Conservation (phyloP, 2,113 vertebrate species). For the Zootoca vivipara region DNA sequence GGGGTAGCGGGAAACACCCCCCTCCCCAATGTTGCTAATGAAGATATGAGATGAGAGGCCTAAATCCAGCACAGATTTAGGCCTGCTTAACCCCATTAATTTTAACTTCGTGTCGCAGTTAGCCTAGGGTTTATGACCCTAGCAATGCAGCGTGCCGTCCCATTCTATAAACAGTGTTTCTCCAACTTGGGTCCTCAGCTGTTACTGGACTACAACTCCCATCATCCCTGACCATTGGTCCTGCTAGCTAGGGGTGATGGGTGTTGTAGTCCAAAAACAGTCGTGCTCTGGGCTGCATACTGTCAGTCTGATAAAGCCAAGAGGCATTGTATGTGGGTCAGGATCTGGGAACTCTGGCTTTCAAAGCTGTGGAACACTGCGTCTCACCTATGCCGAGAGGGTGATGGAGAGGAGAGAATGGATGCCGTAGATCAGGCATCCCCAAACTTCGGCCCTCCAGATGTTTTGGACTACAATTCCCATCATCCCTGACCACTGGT, state of each 20-base stretch:
- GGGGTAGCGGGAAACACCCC: no score
- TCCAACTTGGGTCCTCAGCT: no score
- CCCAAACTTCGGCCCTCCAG: no score
- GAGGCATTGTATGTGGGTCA: not conserved
- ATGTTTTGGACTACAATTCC: no score
- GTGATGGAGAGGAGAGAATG: not conserved
- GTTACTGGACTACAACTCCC: no score
- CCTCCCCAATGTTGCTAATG: no score
- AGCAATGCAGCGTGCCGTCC: not conserved
- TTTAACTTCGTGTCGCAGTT: not conserved
- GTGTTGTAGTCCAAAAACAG: no score
- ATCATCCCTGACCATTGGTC: no score
- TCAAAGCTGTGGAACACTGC: not conserved
- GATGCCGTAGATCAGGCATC: not conserved
- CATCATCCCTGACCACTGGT: no score
- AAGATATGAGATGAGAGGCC: not conserved
- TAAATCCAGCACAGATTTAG: not conserved
- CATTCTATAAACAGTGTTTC: not conserved
- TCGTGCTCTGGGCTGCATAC: no score
- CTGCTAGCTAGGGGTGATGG: no score
- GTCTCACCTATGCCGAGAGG: not conserved
- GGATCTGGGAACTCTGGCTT: not conserved
- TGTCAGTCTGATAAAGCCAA: not conserved
- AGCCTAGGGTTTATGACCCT: not conserved
- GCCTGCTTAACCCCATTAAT: no score